Conservation (phyloP, 2,113 vertebrate species). For the Oncorhynchus tshawytscha region DNA sequence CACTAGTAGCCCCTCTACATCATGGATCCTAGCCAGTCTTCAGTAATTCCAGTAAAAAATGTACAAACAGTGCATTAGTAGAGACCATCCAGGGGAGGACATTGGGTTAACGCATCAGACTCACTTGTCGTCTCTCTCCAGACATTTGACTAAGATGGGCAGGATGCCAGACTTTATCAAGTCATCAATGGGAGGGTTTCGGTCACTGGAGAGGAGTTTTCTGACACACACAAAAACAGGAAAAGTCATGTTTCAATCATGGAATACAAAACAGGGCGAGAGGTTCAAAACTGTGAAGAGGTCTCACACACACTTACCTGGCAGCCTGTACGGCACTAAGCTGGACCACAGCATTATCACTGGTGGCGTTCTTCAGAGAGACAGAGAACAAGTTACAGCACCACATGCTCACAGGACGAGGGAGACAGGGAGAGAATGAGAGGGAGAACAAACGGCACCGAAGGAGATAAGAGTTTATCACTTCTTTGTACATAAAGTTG, state of each 20-base stretch:
- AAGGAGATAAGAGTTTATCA: background rate
- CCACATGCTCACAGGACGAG: background rate
- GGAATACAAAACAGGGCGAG: background rate
- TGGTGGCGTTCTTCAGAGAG: slow-evolving; percentile 87
- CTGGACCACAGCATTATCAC: slow-evolving; percentile 93
- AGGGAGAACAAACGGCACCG: background rate
- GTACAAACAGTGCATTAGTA: background rate
- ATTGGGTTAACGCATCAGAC: slow-evolving; percentile 53
- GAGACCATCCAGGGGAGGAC: background rate
- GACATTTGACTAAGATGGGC: slow-evolving; percentile 96
- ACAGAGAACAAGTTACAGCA: slow-evolving; percentile 32
- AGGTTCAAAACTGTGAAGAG: background rate
- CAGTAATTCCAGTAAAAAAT: background rate
- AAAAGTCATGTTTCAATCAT: background rate
- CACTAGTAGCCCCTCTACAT: background rate
- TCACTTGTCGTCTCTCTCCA: slow-evolving; percentile 99
- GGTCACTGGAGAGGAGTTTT: slow-evolving; percentile 96
- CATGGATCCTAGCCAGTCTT: background rate
- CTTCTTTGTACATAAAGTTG: slow-evolving; percentile 19
- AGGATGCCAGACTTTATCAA: slow-evolving; percentile 99
- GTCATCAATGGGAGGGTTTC: slow-evolving; percentile 99
- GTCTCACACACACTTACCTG: slow-evolving; percentile 70
- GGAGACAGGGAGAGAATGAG: slow-evolving; percentile 12
- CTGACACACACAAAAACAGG: slow-evolving; percentile 63
- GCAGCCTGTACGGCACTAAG: slow-evolving; percentile 97